Evolutionary conservation across 2,113 vertebrate species (phyloP), one percentile per base, ranked within the genome.

Genomic region (Chelonoidis abingdonii): DNA sequence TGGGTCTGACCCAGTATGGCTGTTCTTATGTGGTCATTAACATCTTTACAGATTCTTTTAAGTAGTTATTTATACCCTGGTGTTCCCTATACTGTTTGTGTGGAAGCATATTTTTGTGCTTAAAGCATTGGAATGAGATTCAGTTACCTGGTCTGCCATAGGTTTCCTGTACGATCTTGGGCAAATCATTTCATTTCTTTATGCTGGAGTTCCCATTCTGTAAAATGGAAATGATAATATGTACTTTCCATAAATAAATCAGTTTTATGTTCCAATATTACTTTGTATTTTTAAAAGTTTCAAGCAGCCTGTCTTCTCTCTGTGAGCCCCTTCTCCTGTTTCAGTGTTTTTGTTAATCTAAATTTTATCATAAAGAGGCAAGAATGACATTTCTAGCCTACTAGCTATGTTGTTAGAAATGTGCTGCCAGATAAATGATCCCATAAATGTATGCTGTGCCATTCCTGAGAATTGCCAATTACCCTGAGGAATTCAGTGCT

Each of bases 271-370:
- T 96, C 92, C 91, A 83, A 86, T 84, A 49, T 80, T 92, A n/a
- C 52, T 29, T n/a, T 14, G 12, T 24, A 19, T 49, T 87, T 94
- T 92, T 92, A 56, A 69, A 80, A 89, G 9, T 87, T 93, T 92
- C 86, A 80, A 86, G 49, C n/a, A 80, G 16, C 47, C 57, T 80
- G n/a, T 50, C 11, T 0, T 79, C 86, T 87, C 65, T 85, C 1
- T 0, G 56, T 47, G 31, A 59, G 47, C 53, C 16, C 62, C 72
- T 84, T 75, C 69, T 86, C 72, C 41, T 19, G 44, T 41, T 84
- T 62, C 82, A 29, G 14, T n/a, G 65, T 49, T 85, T 95, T 75
- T 89, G 85, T 95, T 97, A 94, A 90, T 92, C 95, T 96, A 95
- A 95, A 96, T 83, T 91, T 93, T 95, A 93, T 94, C 82, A 79